Evolutionary conservation across 1,140 invertebrate species (phyloP).

Genomic region (Dendroctonus valens): DNA sequence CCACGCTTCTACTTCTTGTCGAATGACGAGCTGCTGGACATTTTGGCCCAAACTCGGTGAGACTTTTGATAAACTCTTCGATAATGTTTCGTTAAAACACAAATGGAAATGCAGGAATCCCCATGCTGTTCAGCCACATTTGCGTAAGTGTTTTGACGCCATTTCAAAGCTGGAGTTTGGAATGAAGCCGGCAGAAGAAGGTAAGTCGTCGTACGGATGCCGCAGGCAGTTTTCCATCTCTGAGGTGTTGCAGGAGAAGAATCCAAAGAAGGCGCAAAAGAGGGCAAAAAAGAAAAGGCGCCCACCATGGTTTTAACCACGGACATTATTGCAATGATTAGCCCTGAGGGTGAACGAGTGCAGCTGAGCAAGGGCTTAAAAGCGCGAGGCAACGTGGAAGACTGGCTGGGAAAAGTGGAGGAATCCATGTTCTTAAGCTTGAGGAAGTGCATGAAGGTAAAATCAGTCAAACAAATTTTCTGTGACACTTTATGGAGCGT

Average conservation of each 20-base stretch:
- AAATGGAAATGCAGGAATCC: constrained; percentile 59
- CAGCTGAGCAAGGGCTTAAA: constrained; percentile 71
- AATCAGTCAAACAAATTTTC: not conserved
- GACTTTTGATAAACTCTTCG: not conserved
- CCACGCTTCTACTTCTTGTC: constrained; percentile 92
- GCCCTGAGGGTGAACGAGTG: constrained; percentile 80
- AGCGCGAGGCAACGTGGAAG: constrained; percentile 83
- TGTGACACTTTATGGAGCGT: too few relatives aligned
- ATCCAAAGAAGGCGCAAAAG: constrained; percentile 26
- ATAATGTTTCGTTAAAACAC: not conserved
- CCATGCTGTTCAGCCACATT: constrained; percentile 82
- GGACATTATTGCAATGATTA: constrained; percentile 83
- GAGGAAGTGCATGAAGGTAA: constrained; percentile 68
- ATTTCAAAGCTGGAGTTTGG: constrained; percentile 79
- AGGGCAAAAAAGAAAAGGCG: constrained; percentile 28
- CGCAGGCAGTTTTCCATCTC: not conserved
- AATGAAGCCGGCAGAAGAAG: constrained; percentile 54
- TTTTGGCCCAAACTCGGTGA: constrained; percentile 72
- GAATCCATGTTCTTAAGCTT: constrained; percentile 77
- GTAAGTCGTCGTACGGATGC: not conserved
- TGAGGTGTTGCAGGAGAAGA: constrained; percentile 8
- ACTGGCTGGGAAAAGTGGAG: constrained; percentile 86
- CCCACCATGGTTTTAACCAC: constrained; percentile 58
- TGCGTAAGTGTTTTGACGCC: constrained; percentile 88
- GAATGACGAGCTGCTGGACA: constrained; percentile 91